Evolutionary conservation across 1,140 invertebrate genomes (phyloP).

Genomic region (Chionoecetes opilio): DNA sequence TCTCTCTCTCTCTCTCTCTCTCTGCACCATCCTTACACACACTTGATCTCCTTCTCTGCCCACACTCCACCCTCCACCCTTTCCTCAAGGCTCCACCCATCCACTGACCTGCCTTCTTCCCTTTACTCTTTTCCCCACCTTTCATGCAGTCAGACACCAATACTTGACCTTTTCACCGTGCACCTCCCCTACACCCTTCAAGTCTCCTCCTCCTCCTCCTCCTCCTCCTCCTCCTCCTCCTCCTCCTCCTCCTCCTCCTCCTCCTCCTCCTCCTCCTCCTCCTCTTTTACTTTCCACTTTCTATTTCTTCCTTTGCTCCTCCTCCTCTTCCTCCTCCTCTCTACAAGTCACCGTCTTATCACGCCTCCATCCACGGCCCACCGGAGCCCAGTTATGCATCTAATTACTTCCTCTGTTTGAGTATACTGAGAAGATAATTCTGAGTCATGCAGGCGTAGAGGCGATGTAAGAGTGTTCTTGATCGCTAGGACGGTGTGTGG

Average conservation of each 20-base stretch:
- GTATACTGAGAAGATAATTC: background rate
- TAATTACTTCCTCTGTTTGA: conserved; percentile 52
- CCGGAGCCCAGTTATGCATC: conserved; percentile 50
- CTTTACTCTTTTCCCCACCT: background rate
- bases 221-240: background rate
- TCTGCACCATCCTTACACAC: background rate
- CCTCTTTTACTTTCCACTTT: background rate
- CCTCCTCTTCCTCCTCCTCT: background rate
- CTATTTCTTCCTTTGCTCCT: background rate
- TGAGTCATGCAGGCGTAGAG: background rate
- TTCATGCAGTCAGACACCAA: conserved; percentile 7
- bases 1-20: conserved; percentile 5
- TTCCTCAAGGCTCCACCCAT: background rate
- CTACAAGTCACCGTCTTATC: conserved; percentile 34
- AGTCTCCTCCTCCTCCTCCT: background rate
- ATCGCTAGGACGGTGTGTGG: too few species aligned
- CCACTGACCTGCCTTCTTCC: background rate
- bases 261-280: background rate
- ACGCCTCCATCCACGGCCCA: conserved; percentile 41
- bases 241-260: background rate
- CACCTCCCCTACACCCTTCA: conserved; percentile 11
- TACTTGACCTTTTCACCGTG: background rate
- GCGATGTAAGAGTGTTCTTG: too few species aligned
- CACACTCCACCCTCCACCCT: background rate
- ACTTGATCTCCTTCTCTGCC: background rate